Evolutionary conservation across 2,113 vertebrate species (phyloP), one percentile per base, ranked within the genome.

Genomic region (Suncus etruscus): DNA sequence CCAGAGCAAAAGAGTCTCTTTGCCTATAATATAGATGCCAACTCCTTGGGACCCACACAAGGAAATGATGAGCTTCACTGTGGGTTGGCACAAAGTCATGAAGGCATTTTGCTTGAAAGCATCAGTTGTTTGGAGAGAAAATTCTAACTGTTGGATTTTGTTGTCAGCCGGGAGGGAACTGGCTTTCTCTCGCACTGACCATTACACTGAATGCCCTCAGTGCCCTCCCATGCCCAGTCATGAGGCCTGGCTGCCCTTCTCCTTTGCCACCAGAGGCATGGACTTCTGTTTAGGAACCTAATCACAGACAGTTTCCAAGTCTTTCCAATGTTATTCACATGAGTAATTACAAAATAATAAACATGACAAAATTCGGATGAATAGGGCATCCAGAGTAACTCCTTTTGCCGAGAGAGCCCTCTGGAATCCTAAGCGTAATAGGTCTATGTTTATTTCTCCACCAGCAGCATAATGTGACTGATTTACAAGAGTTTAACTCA

Each of bases 401-500:
- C 8, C 58, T 95, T 93, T 84, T 72, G 94, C 0, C 0, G 96
- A 93, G 91, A 96, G 97, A 97, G 94, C 95, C 96, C 97, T 97
- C 96, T 69, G 96, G 97, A 97, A 97, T 97, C 96, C 96, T 89
- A 93, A 96, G 95, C 94, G 92, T 97, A 98, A 98, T 97, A 96
- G 97, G 95, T 93, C 96, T 96, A 94, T 98, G 97, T 98, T 97
- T 97, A 97, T 98, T 97, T 98, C 97, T 96, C 97, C 93, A 97
- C 97, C 96, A 8, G 97, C 90, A 1, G 97, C 97, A 96, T 98
- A 98, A 98, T 97, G 97, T 97, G 97, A 96, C 97, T 98, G 98
- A 98, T 98, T 98, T 98, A 98, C 97, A 98, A 97, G 98, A 98
- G 98, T 98, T 98, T 98, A 98, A 98, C 98, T 98, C 97, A 97